Conservation (phyloP, 2,797 vertebrate genomes). For the Tapirus indicus region DNA sequence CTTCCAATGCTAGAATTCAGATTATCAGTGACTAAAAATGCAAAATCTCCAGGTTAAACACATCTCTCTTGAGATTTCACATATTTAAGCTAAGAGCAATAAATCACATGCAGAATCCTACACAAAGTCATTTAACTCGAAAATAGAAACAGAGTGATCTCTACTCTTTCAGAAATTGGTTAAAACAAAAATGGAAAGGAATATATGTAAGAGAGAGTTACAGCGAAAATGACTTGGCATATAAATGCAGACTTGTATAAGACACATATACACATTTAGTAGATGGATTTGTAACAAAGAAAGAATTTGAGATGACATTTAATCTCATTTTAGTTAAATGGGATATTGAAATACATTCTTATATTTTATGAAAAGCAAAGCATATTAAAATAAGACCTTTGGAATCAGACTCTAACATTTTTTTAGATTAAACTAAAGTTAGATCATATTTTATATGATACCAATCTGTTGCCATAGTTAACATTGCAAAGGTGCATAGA, state of each 20-base stretch:
- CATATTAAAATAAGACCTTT: slow-evolving; percentile 46
- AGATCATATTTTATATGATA: background rate
- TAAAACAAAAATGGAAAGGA: slow-evolving; percentile 60
- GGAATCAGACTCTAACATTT: background rate
- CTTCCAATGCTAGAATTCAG: slow-evolving; percentile 20
- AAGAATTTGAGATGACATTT: background rate
- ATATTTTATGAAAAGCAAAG: slow-evolving; percentile 21
- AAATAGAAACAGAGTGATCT: slow-evolving; percentile 29
- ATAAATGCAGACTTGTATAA: background rate
- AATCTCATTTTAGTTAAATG: slow-evolving; percentile 54
- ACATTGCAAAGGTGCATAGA: background rate
- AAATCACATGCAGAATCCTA: slow-evolving; percentile 56
- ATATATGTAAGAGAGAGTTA: background rate
- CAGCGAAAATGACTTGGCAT: slow-evolving; percentile 19
- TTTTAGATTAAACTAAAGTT: slow-evolving; percentile 58
- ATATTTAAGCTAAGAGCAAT: slow-evolving; percentile 53
- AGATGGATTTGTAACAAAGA: slow-evolving; percentile 30
- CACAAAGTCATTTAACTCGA: slow-evolving; percentile 46
- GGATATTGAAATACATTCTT: background rate
- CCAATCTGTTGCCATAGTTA: background rate
- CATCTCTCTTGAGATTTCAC: slow-evolving; percentile 39
- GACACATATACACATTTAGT: background rate
- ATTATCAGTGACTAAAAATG: slow-evolving; percentile 42
- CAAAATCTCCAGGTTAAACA: slow-evolving; percentile 43
- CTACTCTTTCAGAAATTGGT: slow-evolving; percentile 51